Percentiles rank a stretch among this genome's conserved stretches.
Conservation (phyloP, 2,888 invertebrate species). For the Drosophila diplacantha region DNA sequence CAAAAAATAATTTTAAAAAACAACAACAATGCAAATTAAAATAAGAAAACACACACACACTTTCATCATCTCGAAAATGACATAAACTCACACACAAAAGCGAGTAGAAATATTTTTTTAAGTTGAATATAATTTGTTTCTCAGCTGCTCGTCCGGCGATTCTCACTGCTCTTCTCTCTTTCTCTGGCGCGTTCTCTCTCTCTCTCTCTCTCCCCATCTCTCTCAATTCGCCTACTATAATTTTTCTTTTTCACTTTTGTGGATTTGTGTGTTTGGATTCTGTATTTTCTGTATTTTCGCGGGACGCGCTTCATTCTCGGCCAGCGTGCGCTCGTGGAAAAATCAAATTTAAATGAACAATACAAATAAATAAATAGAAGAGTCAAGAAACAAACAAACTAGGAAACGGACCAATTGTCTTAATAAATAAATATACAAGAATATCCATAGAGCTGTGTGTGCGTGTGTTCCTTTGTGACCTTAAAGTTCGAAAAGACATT, state of each 20-base stretch:
- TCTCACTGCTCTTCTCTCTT: constrained; percentile 11
- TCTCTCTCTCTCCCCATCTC: constrained; percentile 5
- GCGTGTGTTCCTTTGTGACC: not conserved
- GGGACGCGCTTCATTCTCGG: constrained; percentile 66
- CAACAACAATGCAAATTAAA: constrained; percentile 27
- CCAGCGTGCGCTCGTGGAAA: constrained; percentile 64
- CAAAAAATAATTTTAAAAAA: constrained; percentile 48
- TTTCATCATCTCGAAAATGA: constrained; percentile 11
- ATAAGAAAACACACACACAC: constrained; percentile 50
- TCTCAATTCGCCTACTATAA: constrained; percentile 44
- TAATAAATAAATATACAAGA: not conserved
- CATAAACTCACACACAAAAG: constrained; percentile 14
- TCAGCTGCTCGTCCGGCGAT: constrained; percentile 18
- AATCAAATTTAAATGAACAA: constrained; percentile 42
- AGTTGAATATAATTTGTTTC: constrained; percentile 69
- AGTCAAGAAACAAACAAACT: not conserved
- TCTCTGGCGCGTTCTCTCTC: not conserved
- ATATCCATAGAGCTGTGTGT: not conserved
- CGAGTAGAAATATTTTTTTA: constrained; percentile 38
- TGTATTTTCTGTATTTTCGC: constrained; percentile 65
- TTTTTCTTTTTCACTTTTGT: constrained; percentile 49
- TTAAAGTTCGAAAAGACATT: constrained; percentile 1
- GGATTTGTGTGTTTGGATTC: constrained; percentile 44
- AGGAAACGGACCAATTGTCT: not conserved
- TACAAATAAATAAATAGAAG: not conserved